These are phyloP conservation scores for Rachycentron canadum DNA, from an alignment of 2,797 vertebrate species.

Conservation along the genomic window DNA sequence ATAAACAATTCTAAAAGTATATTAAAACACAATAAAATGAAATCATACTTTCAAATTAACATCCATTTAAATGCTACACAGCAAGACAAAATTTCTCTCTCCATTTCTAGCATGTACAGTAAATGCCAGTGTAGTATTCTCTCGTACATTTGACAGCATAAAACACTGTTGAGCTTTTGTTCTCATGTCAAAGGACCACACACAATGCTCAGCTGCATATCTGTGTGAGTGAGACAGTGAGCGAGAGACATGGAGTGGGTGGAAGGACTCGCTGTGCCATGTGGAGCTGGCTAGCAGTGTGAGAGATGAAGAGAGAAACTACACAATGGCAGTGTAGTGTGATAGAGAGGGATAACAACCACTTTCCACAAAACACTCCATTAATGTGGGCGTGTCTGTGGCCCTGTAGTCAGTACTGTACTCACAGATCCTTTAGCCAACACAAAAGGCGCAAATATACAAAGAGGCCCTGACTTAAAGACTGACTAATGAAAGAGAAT, in stretches of 20 bases:
- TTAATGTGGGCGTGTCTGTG: slow-evolving; percentile 72
- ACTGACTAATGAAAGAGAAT: slow-evolving; percentile 27
- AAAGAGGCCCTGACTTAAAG: slow-evolving; percentile 46
- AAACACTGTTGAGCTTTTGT: slow-evolving; percentile 73
- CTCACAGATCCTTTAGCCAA: slow-evolving; percentile 47
- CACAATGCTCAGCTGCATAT: slow-evolving; percentile 75
- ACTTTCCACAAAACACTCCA: slow-evolving; percentile 74
- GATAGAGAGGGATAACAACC: slow-evolving; percentile 65
- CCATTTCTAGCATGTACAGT: slow-evolving; percentile 61
- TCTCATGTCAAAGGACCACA: slow-evolving; percentile 75
- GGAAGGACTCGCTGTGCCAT: slow-evolving; percentile 77
- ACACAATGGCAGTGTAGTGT: slow-evolving; percentile 67
- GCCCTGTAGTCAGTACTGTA: slow-evolving; percentile 62
- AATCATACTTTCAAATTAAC: slow-evolving; percentile 7
- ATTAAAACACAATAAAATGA: slow-evolving; percentile 12
- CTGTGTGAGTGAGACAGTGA: slow-evolving; percentile 49
- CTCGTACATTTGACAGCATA: slow-evolving; percentile 67
- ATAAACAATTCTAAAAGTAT: slow-evolving; percentile 12
- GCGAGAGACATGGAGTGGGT: slow-evolving; percentile 72
- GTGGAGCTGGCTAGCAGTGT: slow-evolving; percentile 68
- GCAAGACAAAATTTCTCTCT: slow-evolving; percentile 39
- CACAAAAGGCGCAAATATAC: slow-evolving; percentile 41
- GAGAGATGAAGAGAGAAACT: slow-evolving; percentile 60
- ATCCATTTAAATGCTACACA: slow-evolving; percentile 21
- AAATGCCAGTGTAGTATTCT: slow-evolving; percentile 53